Evolutionary conservation across 2,888 invertebrate genomes (phyloP).

Genomic region (Ectemnius continuus): DNA sequence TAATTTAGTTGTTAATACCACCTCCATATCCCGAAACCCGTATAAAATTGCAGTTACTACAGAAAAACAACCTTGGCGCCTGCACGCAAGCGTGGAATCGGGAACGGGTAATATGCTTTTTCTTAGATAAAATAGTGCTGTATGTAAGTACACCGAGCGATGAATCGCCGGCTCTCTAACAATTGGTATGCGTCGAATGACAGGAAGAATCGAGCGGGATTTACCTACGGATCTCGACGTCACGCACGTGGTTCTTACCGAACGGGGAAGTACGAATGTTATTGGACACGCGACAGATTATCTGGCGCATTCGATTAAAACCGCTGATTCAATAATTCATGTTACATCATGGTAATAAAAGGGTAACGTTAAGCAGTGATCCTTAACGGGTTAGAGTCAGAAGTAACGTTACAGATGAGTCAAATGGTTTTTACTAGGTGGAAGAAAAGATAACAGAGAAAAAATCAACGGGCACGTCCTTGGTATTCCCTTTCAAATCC

Average conservation of each 20-base stretch:
- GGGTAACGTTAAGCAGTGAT: too few relatives aligned
- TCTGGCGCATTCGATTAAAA: too few relatives aligned
- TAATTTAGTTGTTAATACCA: not conserved
- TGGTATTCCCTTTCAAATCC: too few relatives aligned
- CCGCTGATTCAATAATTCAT: too few relatives aligned
- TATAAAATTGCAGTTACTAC: not conserved
- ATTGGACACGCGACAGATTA: not conserved
- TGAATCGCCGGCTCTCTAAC: constrained; percentile 28
- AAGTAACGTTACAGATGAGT: too few relatives aligned
- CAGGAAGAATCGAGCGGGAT: constrained; percentile 26
- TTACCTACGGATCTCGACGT: constrained; percentile 33
- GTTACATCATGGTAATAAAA: too few relatives aligned
- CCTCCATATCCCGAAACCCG: not conserved
- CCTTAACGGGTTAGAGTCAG: too few relatives aligned
- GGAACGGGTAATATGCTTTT: not conserved
- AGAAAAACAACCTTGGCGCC: not conserved
- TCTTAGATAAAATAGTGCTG: not conserved
- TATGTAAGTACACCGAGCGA: constrained; percentile 1
- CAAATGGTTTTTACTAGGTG: too few relatives aligned
- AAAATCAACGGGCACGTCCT: too few relatives aligned
- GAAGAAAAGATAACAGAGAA: not conserved
- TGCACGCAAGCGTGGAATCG: not conserved
- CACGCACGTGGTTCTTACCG: not conserved
- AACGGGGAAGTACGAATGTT: constrained; percentile 22
- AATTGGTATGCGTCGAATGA: constrained; percentile 25